Percentiles rank a stretch among this genome's conserved stretches.
These are phyloP conservation scores for Heteropelma amictum DNA, from an alignment of 2,888 invertebrate genomes.

Conservation along the genomic window DNA sequence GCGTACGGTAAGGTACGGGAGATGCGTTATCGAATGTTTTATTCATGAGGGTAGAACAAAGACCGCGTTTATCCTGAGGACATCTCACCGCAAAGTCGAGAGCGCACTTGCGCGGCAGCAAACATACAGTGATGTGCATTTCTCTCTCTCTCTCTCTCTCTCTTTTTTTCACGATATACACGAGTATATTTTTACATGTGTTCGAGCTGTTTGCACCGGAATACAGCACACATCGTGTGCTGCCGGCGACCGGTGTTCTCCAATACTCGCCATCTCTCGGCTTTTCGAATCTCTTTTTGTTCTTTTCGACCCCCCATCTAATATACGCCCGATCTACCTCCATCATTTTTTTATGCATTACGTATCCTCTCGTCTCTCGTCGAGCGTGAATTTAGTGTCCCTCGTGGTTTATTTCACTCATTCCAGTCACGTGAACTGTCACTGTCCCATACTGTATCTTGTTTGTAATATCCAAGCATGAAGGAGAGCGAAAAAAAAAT, in stretches of 20 bases:
- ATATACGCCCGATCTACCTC: constrained; percentile 24
- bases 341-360: background rate
- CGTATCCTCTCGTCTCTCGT: constrained; percentile 25
- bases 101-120: constrained; percentile 64
- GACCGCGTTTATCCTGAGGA: constrained; percentile 77
- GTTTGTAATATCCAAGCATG: background rate
- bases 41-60: constrained; percentile 77
- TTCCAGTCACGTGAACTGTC: constrained; percentile 35
- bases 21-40: constrained; percentile 78
- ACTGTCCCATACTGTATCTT: constrained; percentile 4
- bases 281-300: constrained; percentile 25
- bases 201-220: constrained; percentile 13
- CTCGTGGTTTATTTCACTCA: constrained; percentile 16
- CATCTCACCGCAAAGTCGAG: constrained; percentile 67
- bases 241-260: constrained; percentile 49
- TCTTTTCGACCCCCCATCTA: constrained; percentile 19
- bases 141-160: background rate
- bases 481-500: background rate
- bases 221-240: constrained; percentile 48
- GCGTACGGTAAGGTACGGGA: constrained; percentile 60
- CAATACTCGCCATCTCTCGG: constrained; percentile 27
- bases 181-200: background rate
- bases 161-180: background rate
- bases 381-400: constrained; percentile 43
- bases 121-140: constrained; percentile 46